Evolutionary conservation across 2,113 vertebrate species (phyloP).

Genomic region (Hippocampus abdominalis): DNA sequence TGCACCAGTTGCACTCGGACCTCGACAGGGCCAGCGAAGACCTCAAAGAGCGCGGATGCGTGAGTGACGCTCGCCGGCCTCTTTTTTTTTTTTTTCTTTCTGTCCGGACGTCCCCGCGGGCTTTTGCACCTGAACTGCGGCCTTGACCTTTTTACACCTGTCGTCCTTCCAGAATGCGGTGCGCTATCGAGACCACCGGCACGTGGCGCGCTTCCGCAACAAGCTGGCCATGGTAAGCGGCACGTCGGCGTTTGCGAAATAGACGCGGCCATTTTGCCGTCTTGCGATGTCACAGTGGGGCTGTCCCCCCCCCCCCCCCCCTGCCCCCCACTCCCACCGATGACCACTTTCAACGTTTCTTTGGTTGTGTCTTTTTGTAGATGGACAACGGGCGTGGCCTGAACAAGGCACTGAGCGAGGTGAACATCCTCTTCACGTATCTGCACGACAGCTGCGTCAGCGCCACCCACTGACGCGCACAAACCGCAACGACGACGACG

Average conservation of each 20-base stretch:
- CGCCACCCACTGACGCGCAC: background rate
- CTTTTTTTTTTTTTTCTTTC: no score
- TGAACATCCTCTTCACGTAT: conserved; percentile 57
- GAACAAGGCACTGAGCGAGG: conserved; percentile 54
- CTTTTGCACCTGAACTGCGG: no score
- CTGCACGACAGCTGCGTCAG: conserved; percentile 54
- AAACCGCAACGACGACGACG: background rate
- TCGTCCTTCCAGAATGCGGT: conserved; percentile 46
- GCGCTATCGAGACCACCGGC: conserved; percentile 43
- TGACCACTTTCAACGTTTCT: background rate
- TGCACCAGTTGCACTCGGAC: conserved; percentile 43
- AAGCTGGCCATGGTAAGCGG: conserved; percentile 44
- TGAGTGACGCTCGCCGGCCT: conserved; percentile 29
- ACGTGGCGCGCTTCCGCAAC: conserved; percentile 45
- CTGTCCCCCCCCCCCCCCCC: no score
- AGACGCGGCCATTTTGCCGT: no score
- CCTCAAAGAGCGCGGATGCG: conserved; percentile 49
- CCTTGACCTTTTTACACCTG: background rate
- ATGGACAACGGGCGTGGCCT: conserved; percentile 28
- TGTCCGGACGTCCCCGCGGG: background rate
- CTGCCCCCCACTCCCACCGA: background rate
- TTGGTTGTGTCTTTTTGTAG: conserved; percentile 25
- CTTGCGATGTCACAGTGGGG: no score
- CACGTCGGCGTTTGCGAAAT: no score
- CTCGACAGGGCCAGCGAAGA: conserved; percentile 50